Conservation (phyloP, 1,140 invertebrate species). For the Wiebesia pumilae region DNA sequence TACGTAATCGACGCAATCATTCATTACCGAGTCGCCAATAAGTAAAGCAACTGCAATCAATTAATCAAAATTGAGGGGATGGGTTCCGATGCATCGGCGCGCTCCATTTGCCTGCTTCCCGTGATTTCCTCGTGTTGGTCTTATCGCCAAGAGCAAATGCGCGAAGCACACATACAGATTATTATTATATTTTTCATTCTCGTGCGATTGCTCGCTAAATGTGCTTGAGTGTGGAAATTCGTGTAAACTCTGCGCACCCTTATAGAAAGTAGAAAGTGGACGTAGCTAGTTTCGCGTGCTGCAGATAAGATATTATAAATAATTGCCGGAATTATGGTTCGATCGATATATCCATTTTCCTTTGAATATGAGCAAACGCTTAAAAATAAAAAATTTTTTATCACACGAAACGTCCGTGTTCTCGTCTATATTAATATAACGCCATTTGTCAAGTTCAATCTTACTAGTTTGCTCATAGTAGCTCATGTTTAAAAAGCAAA, state of each 20-base stretch:
- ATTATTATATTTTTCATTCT: neutral
- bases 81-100: neutral
- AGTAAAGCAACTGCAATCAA: conserved; percentile 45
- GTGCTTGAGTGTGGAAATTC: neutral
- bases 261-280: conserved; percentile 4
- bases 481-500: too few species aligned
- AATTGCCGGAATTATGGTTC: neutral
- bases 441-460: too few species aligned
- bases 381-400: neutral
- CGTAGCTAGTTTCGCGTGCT: neutral
- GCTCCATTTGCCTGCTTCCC: conserved; percentile 1
- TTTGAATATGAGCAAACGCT: neutral
- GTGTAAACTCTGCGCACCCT: neutral
- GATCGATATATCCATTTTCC: neutral
- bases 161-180: neutral
- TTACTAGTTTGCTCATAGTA: too few species aligned
- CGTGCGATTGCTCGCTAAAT: neutral
- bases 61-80: conserved; percentile 38
- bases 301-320: neutral
- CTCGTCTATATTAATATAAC: too few species aligned
- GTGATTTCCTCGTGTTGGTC: conserved; percentile 7
- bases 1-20: conserved; percentile 52
- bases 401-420: neutral
- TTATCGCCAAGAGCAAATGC: conserved; percentile 8
- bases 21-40: conserved; percentile 44